Evolutionary conservation across 2,888 invertebrate species (phyloP).

Genomic region (Gymnoscelis rufifasciata): DNA sequence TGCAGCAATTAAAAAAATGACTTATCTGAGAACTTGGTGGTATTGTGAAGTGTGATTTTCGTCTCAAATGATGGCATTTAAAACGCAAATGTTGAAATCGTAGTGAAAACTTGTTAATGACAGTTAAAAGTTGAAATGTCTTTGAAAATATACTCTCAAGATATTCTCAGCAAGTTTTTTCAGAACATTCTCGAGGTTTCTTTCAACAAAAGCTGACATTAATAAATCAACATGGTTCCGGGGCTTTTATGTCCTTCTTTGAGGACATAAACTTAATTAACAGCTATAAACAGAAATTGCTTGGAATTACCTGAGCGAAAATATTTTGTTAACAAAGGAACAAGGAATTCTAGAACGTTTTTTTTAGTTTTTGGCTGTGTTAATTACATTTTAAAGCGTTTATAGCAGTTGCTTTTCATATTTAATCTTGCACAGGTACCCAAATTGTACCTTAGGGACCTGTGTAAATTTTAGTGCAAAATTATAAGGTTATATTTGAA

Average conservation of each 20-base stretch:
- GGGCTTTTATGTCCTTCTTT: slow-evolving; percentile 15
- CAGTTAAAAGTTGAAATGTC: slow-evolving; percentile 7
- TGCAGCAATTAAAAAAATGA: too few species aligned
- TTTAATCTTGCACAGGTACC: too few species aligned
- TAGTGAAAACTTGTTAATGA: not conserved
- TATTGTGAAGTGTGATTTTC: too few species aligned
- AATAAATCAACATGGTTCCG: slow-evolving; percentile 20
- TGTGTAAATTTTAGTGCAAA: too few species aligned
- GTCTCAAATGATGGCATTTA: too few species aligned
- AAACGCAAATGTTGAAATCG: not conserved
- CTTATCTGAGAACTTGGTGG: too few species aligned
- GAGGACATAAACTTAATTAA: slow-evolving; percentile 24
- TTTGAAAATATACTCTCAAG: not conserved
- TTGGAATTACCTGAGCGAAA: slow-evolving; percentile 6
- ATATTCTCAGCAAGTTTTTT: not conserved
- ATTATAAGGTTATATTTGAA: too few species aligned
- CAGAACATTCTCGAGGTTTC: not conserved
- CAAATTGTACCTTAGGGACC: too few species aligned
- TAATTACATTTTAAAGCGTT: too few species aligned
- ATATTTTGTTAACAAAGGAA: not conserved
- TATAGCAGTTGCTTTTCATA: too few species aligned
- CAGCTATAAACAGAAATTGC: slow-evolving; percentile 22
- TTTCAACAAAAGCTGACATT: slow-evolving; percentile 15
- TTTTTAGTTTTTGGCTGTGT: too few species aligned
- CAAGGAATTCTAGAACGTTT: not conserved